Evolutionary conservation across 2,113 vertebrate species (phyloP), one percentile per base, ranked within the genome.

Genomic region (Trematomus loennbergii): DNA sequence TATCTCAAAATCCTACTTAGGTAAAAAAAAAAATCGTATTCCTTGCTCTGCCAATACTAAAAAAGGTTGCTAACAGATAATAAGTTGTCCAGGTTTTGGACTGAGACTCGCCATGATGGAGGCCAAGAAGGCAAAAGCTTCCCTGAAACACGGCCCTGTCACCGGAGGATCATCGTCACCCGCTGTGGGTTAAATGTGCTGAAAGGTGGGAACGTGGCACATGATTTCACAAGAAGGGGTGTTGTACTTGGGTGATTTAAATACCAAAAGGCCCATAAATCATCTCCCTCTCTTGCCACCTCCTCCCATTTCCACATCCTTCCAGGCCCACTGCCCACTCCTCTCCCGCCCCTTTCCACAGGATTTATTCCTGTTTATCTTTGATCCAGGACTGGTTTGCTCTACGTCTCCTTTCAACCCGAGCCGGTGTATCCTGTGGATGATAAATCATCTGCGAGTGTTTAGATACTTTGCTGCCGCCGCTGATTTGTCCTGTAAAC

Each of bases 351-450:
- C 76, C 81, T 83, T 65, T 67, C 36, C 54, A 59, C 52, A 67
- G 79, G 88, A 94, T 94, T 93, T 94, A 94, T 92, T 93, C 86
- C 87, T 94, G 94, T 95, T 95, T 95, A 93, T 93, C 89, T 95
- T 95, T 94, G 89, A 91, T 93, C 89, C 88, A 36, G 59, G 78
- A 85, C 84, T 46, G 78, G 85, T 92, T 92, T 89, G 88, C 88
- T 90, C 88, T 87, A 84, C 65, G 46, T 83, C 88, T 91, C 85
- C 89, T 93, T 93, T 91, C 84, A 92, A 89, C 86, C 82, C 78
- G 12, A 64, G 84, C 88, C 52, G 84, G 85, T 79, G 85, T 53
- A 90, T 92, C 88, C 82, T 88, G 88, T 77, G 75, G 78, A 89
- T 85, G 76, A 90, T 94, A 93, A 93, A 89, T 95, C 91, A 92